Percentiles rank a stretch among this genome's conserved stretches.
phyloP scores from a whole-genome alignment of 1,140 invertebrate species.

The Caenorhabditis latens region DNA sequence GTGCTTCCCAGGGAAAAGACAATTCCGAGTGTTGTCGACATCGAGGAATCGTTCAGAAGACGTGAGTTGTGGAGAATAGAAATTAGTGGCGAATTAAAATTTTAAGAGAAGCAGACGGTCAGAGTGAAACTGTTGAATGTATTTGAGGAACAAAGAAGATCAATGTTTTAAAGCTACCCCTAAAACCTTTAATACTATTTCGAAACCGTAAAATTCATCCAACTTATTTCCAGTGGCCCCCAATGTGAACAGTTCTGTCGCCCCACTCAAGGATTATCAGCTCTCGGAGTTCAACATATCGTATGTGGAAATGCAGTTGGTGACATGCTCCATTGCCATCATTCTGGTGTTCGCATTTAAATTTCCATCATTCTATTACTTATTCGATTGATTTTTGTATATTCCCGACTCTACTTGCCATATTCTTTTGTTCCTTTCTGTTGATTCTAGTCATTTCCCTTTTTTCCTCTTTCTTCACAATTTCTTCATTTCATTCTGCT shows the following conservation, averaged over 20 bases:
- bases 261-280: slow-evolving; percentile 9
- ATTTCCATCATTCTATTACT: neutral
- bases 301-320: slow-evolving; percentile 63
- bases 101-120: neutral
- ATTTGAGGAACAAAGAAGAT: too few relatives aligned
- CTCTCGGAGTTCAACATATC: slow-evolving; percentile 63
- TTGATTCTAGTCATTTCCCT: too few relatives aligned
- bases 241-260: slow-evolving; percentile 64
- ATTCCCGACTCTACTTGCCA: too few relatives aligned
- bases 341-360: slow-evolving; percentile 53
- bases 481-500: too few relatives aligned
- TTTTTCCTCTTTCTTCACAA: too few relatives aligned
- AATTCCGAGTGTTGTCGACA: slow-evolving; percentile 59
- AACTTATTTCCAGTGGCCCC: slow-evolving; percentile 34
- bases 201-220: too few relatives aligned
- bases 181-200: too few relatives aligned
- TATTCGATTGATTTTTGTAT: too few relatives aligned
- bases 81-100: neutral
- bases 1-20: slow-evolving; percentile 63
- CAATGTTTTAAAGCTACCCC: too few relatives aligned
- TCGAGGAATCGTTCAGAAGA: slow-evolving; percentile 54
- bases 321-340: slow-evolving; percentile 63
- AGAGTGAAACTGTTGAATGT: too few relatives aligned
- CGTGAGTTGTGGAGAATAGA: neutral
- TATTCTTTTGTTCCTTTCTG: too few relatives aligned